Evolutionary conservation across 2,797 vertebrate genomes (phyloP).

Genomic region (Phalanger gymnotis): DNA sequence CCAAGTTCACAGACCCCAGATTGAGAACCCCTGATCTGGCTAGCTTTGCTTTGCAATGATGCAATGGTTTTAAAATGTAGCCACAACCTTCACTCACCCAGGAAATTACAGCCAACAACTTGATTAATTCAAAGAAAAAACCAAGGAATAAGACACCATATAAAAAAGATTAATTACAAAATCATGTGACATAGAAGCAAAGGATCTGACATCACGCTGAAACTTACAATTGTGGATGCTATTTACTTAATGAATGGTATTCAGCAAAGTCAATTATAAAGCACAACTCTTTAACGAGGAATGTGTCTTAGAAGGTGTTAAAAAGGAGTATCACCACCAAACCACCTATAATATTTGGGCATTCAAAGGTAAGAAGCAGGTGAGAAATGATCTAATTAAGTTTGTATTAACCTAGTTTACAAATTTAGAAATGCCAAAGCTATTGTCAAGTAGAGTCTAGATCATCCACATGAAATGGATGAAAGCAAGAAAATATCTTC

Average conservation of each 20-base stretch:
- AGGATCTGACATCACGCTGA: not conserved
- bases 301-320: not conserved
- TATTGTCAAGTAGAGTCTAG: not conserved
- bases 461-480: too few species aligned
- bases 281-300: not conserved
- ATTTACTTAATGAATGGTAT: not conserved
- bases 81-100: not conserved
- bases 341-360: not conserved
- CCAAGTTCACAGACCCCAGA: not conserved
- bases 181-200: not conserved
- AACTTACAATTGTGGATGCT: not conserved
- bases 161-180: not conserved
- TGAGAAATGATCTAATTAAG: not conserved
- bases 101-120: not conserved
- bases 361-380: not conserved
- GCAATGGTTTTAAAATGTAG: not conserved
- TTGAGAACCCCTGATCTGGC: not conserved
- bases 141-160: not conserved
- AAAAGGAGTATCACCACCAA: not conserved
- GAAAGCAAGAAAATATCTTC: too few species aligned
- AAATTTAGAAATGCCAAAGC: not conserved
- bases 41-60: not conserved
- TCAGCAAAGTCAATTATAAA: not conserved
- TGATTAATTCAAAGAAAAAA: not conserved
- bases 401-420: not conserved